These are phyloP conservation scores for Limnodromus scolopaceus DNA, from an alignment of 2,797 vertebrate species.

Conservation along the genomic window DNA sequence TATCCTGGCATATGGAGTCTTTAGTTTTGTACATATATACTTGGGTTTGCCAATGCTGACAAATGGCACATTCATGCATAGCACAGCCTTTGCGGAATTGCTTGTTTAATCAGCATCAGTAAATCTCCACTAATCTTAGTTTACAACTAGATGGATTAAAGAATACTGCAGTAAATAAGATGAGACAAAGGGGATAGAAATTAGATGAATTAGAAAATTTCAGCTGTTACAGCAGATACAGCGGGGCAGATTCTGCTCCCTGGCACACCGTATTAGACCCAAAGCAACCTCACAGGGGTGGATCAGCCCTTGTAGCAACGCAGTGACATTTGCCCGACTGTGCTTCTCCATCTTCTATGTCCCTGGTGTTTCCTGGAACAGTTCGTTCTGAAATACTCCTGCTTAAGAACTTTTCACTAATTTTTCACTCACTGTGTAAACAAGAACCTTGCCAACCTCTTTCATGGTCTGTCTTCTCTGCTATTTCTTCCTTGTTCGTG, in stretches of 20 bases:
- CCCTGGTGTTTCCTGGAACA: neutral
- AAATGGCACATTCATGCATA: neutral
- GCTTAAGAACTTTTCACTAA: neutral
- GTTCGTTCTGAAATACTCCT: neutral
- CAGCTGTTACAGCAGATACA: neutral
- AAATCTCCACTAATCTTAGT: neutral
- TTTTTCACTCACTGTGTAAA: neutral
- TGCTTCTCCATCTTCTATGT: neutral
- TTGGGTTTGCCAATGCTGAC: neutral
- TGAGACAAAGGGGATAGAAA: neutral
- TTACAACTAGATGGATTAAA: neutral
- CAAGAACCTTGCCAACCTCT: constrained; percentile 1
- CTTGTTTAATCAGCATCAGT: neutral
- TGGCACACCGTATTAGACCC: neutral
- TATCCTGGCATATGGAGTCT: neutral
- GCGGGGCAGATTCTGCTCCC: neutral
- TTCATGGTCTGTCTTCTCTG: neutral
- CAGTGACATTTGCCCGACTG: neutral
- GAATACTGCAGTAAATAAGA: neutral
- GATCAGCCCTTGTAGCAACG: neutral
- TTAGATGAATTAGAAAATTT: neutral
- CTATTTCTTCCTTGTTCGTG: neutral
- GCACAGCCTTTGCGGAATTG: neutral
- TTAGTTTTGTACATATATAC: neutral
- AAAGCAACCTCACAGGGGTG: neutral